Evolutionary conservation across 2,888 invertebrate genomes (phyloP), one percentile per base, ranked within the genome.

Genomic region (Metacarcinus magister): DNA sequence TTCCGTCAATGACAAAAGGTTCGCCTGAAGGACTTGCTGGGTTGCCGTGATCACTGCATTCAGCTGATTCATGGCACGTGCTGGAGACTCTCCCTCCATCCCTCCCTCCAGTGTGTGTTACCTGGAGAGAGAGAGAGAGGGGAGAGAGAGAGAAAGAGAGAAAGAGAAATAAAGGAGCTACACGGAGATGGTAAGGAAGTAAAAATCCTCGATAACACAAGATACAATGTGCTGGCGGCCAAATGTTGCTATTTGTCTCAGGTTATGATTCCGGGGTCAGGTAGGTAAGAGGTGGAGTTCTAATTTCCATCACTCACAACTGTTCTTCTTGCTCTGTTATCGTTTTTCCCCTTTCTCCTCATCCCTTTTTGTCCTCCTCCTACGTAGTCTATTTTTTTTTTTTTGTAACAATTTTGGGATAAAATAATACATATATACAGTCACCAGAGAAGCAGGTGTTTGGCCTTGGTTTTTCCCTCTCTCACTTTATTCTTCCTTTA

Each of bases 11-110:
- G 82, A 82, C 32, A 82, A 82, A 82, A 82, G 32, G 82, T 82
- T 82, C 32, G 32, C 82, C 82, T 32, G 82, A 82, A 82, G 82
- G 82, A 82, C 82, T 32, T 82, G 82, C 82, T 32, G 32, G 82
- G 82, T 32, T 32, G 10, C 32, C 32, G 82, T 28, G 82, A 82
- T 82, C 82, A 82, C 32, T 32, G 82, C 32, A 82, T 32, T 82
- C 32, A 32, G 32, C 82, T 82, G 82, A 82, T 82, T 82, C 82
- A 82, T 82, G 82, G 32, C 82, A 82, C 82, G 82, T 82, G 82
- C 32, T 32, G 28, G 32, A 5, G 67, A 67, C 67, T 23, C 67
- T 16, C 28, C 82, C 10, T 82, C 82, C 32, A 28, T 82, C 82
- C 82, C 28, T 82, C 32, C 82, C 32, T 82, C 82, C 75, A 23